These are phyloP conservation scores for Onchidella celtica DNA, from an alignment of 2,888 invertebrate species.

Conservation along the genomic window DNA sequence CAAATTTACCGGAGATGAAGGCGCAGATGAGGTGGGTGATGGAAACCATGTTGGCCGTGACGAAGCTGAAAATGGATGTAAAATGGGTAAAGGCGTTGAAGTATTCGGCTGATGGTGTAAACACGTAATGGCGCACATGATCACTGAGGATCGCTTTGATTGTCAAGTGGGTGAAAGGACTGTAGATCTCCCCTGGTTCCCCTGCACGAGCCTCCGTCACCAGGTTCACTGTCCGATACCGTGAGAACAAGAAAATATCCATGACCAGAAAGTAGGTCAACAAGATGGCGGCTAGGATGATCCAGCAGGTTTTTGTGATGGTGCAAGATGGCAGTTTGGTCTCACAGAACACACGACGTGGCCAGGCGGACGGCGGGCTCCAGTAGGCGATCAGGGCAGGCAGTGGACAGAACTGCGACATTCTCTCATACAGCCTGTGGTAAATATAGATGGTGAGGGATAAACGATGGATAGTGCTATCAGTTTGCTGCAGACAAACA, in stretches of 20 bases:
- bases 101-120: constrained; percentile 89
- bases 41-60: constrained; percentile 92
- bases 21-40: constrained; percentile 89
- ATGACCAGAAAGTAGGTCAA: constrained; percentile 48
- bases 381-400: constrained; percentile 37
- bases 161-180: constrained; percentile 83
- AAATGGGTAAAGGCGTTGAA: constrained; percentile 85
- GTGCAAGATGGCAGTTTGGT: background rate
- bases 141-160: constrained; percentile 91
- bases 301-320: constrained; percentile 21
- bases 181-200: constrained; percentile 40
- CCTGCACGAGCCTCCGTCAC: constrained; percentile 42
- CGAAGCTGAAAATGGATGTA: constrained; percentile 82
- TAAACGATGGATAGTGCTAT: too few relatives aligned
- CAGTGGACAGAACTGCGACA: constrained; percentile 26
- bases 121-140: constrained; percentile 90
- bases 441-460: too few relatives aligned
- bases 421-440: too few relatives aligned
- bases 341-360: constrained; percentile 36
- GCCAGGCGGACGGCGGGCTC: constrained; percentile 33
- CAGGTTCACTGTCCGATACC: constrained; percentile 38
- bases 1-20: constrained; percentile 86
- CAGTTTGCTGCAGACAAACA: too few relatives aligned
- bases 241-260: constrained; percentile 46
- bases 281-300: constrained; percentile 17